Evolutionary conservation across 2,113 vertebrate genomes (phyloP).

Genomic region (Macaca nemestrina): DNA sequence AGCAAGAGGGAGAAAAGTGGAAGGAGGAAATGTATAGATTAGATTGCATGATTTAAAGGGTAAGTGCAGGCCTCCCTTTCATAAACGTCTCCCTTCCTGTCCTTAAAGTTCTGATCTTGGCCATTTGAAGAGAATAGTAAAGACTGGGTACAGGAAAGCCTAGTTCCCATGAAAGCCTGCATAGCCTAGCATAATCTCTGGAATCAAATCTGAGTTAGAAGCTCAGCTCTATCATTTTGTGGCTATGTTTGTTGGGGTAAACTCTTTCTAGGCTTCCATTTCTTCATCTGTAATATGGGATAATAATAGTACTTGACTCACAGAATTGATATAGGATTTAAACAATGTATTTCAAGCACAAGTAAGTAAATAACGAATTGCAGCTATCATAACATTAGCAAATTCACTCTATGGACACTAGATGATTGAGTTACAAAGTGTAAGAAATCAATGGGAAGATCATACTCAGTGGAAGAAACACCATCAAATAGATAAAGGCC

Average conservation of each 20-base stretch:
- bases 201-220: not conserved
- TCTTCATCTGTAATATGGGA: not conserved
- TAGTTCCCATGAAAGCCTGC: not conserved
- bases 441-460: not conserved
- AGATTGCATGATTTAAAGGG: not conserved
- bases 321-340: not conserved
- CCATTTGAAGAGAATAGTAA: not conserved
- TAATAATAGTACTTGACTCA: not conserved
- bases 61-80: not conserved
- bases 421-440: not conserved
- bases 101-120: not conserved
- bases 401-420: not conserved
- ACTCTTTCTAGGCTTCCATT: not conserved
- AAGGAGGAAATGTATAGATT: not conserved
- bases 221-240: not conserved
- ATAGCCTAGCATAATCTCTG: not conserved
- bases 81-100: not conserved
- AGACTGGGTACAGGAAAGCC: not conserved
- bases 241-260: not conserved
- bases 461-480: not conserved
- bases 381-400: not conserved
- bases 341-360: conserved; percentile 4
- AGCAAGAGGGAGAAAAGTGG: not conserved
- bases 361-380: not conserved
- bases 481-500: not conserved